Evolutionary conservation across 2,797 vertebrate species (phyloP).

Genomic region (Sebastes itinus): DNA sequence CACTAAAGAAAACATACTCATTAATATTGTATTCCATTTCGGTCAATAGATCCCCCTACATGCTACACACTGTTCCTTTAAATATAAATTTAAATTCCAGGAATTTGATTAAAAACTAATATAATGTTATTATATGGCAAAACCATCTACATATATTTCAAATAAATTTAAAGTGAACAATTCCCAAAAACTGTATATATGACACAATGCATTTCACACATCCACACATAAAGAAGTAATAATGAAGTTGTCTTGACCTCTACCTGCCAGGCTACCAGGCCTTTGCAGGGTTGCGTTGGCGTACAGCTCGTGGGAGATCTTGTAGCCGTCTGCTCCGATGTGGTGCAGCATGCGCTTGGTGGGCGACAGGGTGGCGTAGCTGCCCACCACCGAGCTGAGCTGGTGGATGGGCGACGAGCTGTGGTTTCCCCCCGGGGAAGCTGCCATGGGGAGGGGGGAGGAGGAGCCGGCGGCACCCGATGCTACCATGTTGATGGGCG

Average conservation of each 20-base stretch:
- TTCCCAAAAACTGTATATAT: neutral
- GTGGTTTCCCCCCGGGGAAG: constrained; percentile 79
- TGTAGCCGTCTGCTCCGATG: constrained; percentile 88
- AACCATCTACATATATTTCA: neutral
- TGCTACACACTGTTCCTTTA: too few species aligned
- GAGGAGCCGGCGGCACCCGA: constrained; percentile 85
- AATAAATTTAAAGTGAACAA: neutral
- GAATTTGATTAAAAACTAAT: too few species aligned
- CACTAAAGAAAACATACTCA: too few species aligned
- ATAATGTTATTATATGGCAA: neutral
- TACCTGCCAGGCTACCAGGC: constrained; percentile 96
- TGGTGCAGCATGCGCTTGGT: constrained; percentile 95
- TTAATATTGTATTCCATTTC: too few species aligned
- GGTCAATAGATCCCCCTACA: too few species aligned
- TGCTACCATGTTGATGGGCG: constrained; percentile 94
- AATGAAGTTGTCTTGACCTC: constrained; percentile 65
- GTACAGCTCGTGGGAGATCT: constrained; percentile 95
- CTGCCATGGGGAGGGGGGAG: constrained; percentile 88
- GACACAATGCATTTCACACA: constrained; percentile 2
- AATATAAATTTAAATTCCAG: too few species aligned
- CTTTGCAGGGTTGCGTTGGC: constrained; percentile 96
- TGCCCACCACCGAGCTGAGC: constrained; percentile 92
- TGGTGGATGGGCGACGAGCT: constrained; percentile 93
- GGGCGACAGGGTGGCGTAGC: constrained; percentile 96
- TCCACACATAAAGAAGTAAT: constrained; percentile 30